Evolutionary conservation across 1,140 invertebrate species (phyloP).

Genomic region (Ericerus pela): DNA sequence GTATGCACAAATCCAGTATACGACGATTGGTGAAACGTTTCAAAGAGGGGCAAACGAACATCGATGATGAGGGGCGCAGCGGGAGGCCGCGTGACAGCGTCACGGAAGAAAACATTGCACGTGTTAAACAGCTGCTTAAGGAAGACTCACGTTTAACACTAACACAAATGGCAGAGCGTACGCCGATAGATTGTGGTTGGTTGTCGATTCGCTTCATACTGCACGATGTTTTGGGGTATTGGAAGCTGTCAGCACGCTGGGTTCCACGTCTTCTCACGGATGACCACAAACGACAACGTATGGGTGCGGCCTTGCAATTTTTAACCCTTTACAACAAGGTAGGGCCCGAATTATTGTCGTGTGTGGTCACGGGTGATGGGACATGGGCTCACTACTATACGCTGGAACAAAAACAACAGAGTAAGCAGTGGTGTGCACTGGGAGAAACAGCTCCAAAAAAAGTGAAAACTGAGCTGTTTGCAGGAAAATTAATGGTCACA

Average conservation of each 20-base stretch:
- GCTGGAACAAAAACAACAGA: constrained; percentile 28
- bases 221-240: background rate
- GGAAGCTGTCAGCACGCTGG: constrained; percentile 10
- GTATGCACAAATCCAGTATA: too few species aligned
- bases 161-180: too few species aligned
- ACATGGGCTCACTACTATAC: constrained; percentile 31
- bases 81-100: too few species aligned
- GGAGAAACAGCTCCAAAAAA: constrained; percentile 20
- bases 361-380: constrained; percentile 25
- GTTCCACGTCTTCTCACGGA: constrained; percentile 4
- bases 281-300: constrained; percentile 5
- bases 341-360: background rate
- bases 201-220: too few species aligned
- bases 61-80: too few species aligned
- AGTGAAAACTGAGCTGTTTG: constrained; percentile 24
- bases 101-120: too few species aligned
- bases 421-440: constrained; percentile 25
- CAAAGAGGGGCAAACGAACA: too few species aligned
- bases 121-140: too few species aligned
- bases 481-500: constrained; percentile 24
- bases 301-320: background rate
- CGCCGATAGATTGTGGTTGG: too few species aligned
- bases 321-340: background rate
- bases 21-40: too few species aligned
- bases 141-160: too few species aligned